Evolutionary conservation across 1,140 invertebrate genomes (phyloP).

Genomic region (Macrobrachium nipponense): DNA sequence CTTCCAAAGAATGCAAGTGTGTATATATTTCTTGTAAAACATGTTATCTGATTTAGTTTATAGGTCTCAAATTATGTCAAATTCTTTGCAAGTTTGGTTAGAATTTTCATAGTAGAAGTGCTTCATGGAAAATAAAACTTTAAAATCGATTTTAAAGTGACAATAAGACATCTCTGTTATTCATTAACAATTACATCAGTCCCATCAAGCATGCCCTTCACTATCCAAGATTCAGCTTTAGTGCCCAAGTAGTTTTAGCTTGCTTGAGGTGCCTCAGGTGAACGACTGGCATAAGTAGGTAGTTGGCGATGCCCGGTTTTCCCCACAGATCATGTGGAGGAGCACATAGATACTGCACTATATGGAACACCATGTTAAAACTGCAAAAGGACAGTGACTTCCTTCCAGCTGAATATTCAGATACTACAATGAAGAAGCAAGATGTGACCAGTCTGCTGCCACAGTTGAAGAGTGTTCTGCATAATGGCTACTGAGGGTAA

Average conservation of each 20-base stretch:
- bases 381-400: not conserved
- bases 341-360: constrained; percentile 3
- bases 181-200: not conserved
- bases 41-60: too few species aligned
- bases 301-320: not conserved
- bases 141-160: constrained; percentile 38
- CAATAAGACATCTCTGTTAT: not conserved
- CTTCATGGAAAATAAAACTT: not conserved
- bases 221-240: constrained; percentile 2
- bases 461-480: not conserved
- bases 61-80: too few species aligned
- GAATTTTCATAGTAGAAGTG: not conserved
- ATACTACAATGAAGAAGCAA: constrained; percentile 22
- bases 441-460: constrained; percentile 13
- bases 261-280: constrained; percentile 27
- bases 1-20: too few species aligned
- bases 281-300: not conserved
- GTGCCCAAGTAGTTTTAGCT: not conserved
- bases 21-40: too few species aligned
- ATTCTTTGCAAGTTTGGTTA: too few species aligned
- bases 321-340: constrained; percentile 1
- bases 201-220: constrained; percentile 34
- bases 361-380: not conserved
- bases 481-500: constrained; percentile 42
- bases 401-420: constrained; percentile 22